A percentile compares a stretch with the other conserved stretches of the same genome.
These are phyloP conservation scores for Archips crataeganus DNA, from an alignment of 2,888 invertebrate genomes.

Conservation along the genomic window DNA sequence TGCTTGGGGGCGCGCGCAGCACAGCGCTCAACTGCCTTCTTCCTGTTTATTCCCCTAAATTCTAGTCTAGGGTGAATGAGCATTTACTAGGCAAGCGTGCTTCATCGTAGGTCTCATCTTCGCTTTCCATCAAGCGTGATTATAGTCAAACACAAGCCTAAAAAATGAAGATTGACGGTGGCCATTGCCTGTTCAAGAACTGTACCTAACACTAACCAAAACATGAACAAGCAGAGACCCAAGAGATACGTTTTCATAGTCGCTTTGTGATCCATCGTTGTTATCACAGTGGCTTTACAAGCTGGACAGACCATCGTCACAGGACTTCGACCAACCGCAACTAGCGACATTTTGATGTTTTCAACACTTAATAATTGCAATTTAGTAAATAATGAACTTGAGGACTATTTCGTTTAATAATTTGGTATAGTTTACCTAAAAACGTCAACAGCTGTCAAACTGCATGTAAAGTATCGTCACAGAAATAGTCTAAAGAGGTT, in stretches of 20 bases:
- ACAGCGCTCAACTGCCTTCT: no score
- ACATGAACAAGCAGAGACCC: neutral
- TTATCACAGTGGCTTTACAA: slow-evolving; percentile 1
- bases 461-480: neutral
- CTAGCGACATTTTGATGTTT: neutral
- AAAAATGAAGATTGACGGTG: no score
- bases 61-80: no score
- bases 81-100: no score
- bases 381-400: neutral
- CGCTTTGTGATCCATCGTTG: neutral
- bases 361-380: neutral
- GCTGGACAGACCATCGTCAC: neutral
- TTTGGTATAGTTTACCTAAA: slow-evolving; percentile 3
- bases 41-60: no score
- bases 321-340: neutral
- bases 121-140: no score
- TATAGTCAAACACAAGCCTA: no score
- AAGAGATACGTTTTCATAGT: neutral
- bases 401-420: neutral
- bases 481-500: neutral
- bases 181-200: no score
- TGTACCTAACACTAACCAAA: neutral
- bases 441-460: neutral
- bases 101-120: no score
- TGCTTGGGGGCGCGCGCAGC: no score